Percentiles rank a stretch among this genome's conserved stretches.
These are phyloP conservation scores for Cyprinus carpio DNA, from an alignment of 2,113 vertebrate species.

Conservation along the genomic window DNA sequence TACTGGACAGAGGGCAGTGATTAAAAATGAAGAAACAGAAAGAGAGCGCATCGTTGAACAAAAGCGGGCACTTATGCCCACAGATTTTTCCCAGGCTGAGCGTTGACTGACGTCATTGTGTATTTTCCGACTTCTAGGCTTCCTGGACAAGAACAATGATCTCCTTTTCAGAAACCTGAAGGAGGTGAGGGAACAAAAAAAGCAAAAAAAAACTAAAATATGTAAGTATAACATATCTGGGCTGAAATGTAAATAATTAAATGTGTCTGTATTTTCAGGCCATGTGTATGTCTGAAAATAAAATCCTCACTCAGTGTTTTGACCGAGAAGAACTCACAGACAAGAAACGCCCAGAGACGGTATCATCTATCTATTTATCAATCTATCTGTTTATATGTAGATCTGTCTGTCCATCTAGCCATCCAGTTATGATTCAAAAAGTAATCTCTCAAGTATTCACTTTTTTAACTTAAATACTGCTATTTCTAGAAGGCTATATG, in stretches of 20 bases:
- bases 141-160: conserved; percentile 98
- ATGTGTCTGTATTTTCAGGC: conserved; percentile 70
- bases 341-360: conserved; percentile 96
- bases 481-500: background rate
- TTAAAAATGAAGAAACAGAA: background rate
- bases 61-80: conserved; percentile 4
- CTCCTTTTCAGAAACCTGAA: conserved; percentile 97
- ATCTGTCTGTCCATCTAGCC: no score
- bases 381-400: no score
- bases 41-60: background rate
- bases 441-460: no score
- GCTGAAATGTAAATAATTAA: background rate
- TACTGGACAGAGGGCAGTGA: background rate
- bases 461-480: no score
- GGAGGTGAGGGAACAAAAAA: conserved; percentile 79
- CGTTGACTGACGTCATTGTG: conserved; percentile 34
- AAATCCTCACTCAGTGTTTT: conserved; percentile 91
- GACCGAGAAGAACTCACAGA: conserved; percentile 89
- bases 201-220: background rate
- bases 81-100: conserved; percentile 11
- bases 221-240: conserved; percentile 14
- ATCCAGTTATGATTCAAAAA: no score
- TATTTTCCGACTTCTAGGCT: conserved; percentile 78
- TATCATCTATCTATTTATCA: conserved; percentile 56
- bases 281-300: conserved; percentile 94